phyloP scores from a whole-genome alignment of 2,888 invertebrate genomes.

The Callosobruchus maculatus region DNA sequence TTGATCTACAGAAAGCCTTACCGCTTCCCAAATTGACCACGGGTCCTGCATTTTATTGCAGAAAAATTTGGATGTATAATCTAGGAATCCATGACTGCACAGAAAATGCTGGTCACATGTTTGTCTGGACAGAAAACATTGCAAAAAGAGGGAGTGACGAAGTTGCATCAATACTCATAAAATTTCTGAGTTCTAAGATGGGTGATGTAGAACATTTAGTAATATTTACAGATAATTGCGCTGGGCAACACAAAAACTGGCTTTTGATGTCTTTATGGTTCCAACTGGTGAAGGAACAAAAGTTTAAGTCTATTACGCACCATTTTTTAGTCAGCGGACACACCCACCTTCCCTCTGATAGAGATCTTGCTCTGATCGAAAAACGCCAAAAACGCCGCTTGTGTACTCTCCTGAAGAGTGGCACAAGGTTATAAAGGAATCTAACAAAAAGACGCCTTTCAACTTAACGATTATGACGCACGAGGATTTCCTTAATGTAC shows the following conservation, averaged over 20 bases:
- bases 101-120: slow-evolving; percentile 16
- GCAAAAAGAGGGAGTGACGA: slow-evolving; percentile 23
- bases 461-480: too few species aligned
- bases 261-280: slow-evolving; percentile 8
- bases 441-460: slow-evolving; percentile 2
- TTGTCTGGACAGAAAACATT: slow-evolving; percentile 15
- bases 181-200: slow-evolving; percentile 10
- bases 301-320: slow-evolving; percentile 12
- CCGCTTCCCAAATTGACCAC: slow-evolving; percentile 12
- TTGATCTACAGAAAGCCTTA: slow-evolving; percentile 8
- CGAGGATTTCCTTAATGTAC: slow-evolving; percentile 1
- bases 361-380: slow-evolving; percentile 7
- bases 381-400: slow-evolving; percentile 2
- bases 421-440: background rate
- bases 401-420: slow-evolving; percentile 6
- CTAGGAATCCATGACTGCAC: slow-evolving; percentile 24
- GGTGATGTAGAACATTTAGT: background rate
- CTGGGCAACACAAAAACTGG: slow-evolving; percentile 4
- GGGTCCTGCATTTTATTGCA: slow-evolving; percentile 13
- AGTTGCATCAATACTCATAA: slow-evolving; percentile 15
- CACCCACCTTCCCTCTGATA: slow-evolving; percentile 14
- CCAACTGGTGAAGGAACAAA: slow-evolving; percentile 15
- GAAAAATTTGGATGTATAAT: slow-evolving; percentile 19
- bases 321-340: slow-evolving; percentile 15
- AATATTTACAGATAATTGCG: slow-evolving; percentile 2